Conservation (phyloP, 2,888 invertebrate genomes). For the Ophraella communa region DNA sequence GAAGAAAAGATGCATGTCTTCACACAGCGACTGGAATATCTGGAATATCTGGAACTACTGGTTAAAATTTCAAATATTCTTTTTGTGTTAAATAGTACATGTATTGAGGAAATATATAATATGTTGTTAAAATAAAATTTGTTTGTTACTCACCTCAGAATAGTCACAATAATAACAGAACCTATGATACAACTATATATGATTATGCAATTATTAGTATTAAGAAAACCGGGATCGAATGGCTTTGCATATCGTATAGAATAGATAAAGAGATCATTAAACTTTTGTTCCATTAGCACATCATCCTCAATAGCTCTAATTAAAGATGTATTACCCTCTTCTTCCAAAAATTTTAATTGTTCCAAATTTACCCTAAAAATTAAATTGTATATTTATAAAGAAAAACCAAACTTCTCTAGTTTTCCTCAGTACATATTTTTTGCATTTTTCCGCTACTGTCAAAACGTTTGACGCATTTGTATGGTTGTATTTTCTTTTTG, state of each 20-base stretch:
- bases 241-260: neutral
- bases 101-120: neutral
- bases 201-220: slow-evolving; percentile 44
- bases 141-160: slow-evolving; percentile 49
- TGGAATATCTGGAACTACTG: too few species aligned
- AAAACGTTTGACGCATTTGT: too few species aligned
- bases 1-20: too few species aligned
- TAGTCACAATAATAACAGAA: slow-evolving; percentile 56
- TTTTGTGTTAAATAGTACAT: too few species aligned
- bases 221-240: slow-evolving; percentile 40
- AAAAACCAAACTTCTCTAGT: too few species aligned
- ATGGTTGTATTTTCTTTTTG: too few species aligned
- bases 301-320: slow-evolving; percentile 36
- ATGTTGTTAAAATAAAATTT: neutral
- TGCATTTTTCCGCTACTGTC: too few species aligned
- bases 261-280: slow-evolving; percentile 21
- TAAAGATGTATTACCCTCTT: slow-evolving; percentile 33
- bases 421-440: too few species aligned
- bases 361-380: slow-evolving; percentile 54
- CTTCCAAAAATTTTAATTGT: slow-evolving; percentile 41
- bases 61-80: too few species aligned
- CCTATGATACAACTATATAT: slow-evolving; percentile 45
- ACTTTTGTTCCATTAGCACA: slow-evolving; percentile 39
- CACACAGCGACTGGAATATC: too few species aligned
- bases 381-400: too few species aligned